Percentiles rank a stretch among this genome's conserved stretches.
Conservation (phyloP, 2,888 invertebrate species). For the Tribolium freemani region DNA sequence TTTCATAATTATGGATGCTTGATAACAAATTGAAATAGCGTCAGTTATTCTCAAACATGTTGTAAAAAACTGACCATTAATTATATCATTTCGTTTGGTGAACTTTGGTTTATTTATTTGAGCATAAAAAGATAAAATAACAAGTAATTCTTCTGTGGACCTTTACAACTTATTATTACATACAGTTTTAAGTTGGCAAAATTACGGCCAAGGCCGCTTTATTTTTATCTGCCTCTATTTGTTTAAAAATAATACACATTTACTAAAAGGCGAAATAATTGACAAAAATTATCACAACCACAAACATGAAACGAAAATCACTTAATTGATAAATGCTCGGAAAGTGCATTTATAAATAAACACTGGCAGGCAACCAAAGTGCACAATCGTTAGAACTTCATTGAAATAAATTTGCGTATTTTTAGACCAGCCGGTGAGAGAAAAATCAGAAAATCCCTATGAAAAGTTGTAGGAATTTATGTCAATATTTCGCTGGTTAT, state of each 20-base stretch:
- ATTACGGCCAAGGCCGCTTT: background rate
- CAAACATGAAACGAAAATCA: background rate
- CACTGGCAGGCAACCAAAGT: no score
- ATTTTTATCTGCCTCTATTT: background rate
- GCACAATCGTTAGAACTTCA: background rate
- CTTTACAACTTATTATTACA: no score
- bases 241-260: background rate
- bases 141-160: no score
- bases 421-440: background rate
- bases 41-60: no score
- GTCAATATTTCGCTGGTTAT: conserved; percentile 4
- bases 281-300: background rate
- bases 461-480: conserved; percentile 2
- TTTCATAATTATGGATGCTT: no score
- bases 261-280: background rate
- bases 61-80: no score
- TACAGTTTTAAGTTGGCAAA: background rate
- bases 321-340: no score
- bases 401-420: background rate
- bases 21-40: no score
- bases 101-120: no score
- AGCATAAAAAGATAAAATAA: no score
- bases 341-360: no score
- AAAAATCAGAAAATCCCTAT: background rate
- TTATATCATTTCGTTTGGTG: no score